A percentile compares a stretch with the other conserved stretches of the same genome.
Conservation (phyloP, 2,888 invertebrate species). For the Dinocampus coccinellae region DNA sequence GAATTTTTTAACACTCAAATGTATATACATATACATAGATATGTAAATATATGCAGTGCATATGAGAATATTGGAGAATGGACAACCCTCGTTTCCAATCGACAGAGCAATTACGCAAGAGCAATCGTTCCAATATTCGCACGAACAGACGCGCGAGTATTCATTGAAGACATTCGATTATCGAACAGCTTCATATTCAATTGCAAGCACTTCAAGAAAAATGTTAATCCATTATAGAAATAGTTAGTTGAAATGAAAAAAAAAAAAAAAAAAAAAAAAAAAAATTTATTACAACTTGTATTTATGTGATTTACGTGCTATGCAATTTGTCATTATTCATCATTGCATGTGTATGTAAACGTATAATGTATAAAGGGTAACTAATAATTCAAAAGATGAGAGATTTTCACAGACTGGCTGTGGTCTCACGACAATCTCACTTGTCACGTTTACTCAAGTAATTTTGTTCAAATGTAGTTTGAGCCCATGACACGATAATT, state of each 20-base stretch:
- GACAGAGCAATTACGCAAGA: slow-evolving; percentile 28
- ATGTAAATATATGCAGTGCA: no score
- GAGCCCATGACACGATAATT: slow-evolving; percentile 13
- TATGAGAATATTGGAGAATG: no score
- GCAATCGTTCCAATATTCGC: slow-evolving; percentile 24
- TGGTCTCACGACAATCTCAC: slow-evolving; percentile 9
- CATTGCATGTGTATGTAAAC: not conserved
- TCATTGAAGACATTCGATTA: slow-evolving; percentile 30
- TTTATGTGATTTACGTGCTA: not conserved
- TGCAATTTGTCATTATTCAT: not conserved
- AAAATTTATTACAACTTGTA: no score
- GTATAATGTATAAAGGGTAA: not conserved
- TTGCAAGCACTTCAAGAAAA: slow-evolving; percentile 3
- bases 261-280: no score
- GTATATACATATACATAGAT: no score
- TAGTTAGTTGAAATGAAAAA: not conserved
- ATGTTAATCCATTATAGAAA: not conserved
- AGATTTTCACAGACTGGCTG: not conserved
- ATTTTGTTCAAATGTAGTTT: slow-evolving; percentile 5
- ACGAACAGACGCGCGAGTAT: slow-evolving; percentile 14
- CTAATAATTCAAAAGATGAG: not conserved
- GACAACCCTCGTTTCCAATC: slow-evolving; percentile 22
- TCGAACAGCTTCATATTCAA: slow-evolving; percentile 15
- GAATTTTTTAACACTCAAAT: no score
- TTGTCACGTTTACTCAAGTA: slow-evolving; percentile 14